These are phyloP conservation scores for Anableps anableps DNA, from an alignment of 2,797 vertebrate genomes.

Conservation along the genomic window DNA sequence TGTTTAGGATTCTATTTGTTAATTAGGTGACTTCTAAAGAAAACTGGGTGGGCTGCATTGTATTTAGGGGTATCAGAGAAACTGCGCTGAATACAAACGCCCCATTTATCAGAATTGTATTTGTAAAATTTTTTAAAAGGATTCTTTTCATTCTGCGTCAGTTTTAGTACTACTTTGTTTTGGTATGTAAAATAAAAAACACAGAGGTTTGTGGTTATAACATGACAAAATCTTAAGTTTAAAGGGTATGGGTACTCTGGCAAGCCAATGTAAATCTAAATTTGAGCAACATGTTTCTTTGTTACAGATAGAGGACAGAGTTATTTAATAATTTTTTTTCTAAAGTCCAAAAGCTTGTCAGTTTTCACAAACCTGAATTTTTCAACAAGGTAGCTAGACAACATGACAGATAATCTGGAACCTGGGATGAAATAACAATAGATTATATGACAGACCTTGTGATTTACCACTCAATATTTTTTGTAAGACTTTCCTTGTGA, in stretches of 20 bases:
- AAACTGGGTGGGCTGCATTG: no score
- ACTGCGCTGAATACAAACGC: no score
- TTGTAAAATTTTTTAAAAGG: no score
- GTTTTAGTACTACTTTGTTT: neutral
- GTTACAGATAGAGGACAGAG: neutral
- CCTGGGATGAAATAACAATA: slow-evolving; percentile 48
- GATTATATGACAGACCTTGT: neutral
- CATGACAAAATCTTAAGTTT: neutral
- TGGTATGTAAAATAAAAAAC: neutral
- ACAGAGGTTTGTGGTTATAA: neutral
- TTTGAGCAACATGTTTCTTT: slow-evolving; percentile 7
- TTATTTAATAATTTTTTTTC: neutral
- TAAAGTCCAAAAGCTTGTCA: neutral
- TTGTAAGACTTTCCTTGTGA: neutral
- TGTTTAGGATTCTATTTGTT: no score
- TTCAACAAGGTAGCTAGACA: slow-evolving; percentile 55
- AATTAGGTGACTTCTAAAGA: no score
- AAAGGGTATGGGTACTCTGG: neutral
- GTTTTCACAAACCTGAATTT: slow-evolving; percentile 59
- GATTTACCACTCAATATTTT: neutral
- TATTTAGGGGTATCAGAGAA: no score
- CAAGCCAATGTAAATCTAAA: slow-evolving; percentile 2
- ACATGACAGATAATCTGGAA: slow-evolving; percentile 50
- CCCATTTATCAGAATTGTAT: no score
- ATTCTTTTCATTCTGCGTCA: neutral